phyloP scores from a whole-genome alignment of 2,113 vertebrate species.

The Chlorodrepanis virens region DNA sequence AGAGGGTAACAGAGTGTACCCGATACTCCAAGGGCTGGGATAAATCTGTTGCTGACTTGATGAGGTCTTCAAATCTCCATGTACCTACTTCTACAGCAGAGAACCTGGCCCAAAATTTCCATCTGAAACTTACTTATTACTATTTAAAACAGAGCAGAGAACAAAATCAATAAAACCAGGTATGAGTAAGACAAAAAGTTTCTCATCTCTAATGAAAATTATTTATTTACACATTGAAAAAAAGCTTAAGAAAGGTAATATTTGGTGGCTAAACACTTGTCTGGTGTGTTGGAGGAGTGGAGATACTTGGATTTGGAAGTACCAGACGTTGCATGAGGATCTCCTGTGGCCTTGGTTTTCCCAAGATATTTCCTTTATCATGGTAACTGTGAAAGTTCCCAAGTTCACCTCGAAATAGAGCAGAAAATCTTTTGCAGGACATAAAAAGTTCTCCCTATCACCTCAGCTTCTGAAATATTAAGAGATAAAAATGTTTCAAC shows the following conservation, averaged over 20 bases:
- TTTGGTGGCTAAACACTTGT: background rate
- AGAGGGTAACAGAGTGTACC: background rate
- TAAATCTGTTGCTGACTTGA: background rate
- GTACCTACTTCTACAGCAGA: background rate
- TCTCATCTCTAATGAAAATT: background rate
- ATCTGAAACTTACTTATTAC: background rate
- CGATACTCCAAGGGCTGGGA: background rate
- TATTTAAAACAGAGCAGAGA: background rate
- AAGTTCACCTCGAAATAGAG: background rate
- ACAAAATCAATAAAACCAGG: background rate
- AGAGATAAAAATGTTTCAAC: background rate
- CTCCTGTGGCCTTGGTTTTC: fast-evolving
- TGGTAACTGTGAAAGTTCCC: background rate
- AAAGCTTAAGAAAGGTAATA: background rate
- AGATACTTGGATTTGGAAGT: background rate
- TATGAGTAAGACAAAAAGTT: fast-evolving
- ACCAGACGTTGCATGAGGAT: background rate
- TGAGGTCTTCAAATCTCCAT: background rate
- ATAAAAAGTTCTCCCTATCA: background rate
- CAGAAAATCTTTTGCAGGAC: background rate
- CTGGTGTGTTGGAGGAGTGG: background rate
- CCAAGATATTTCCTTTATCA: background rate
- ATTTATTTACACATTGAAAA: background rate
- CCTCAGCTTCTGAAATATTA: background rate
- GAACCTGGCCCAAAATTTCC: background rate